phyloP scores from a whole-genome alignment of 2,797 vertebrate genomes.

The Thunnus albacares region DNA sequence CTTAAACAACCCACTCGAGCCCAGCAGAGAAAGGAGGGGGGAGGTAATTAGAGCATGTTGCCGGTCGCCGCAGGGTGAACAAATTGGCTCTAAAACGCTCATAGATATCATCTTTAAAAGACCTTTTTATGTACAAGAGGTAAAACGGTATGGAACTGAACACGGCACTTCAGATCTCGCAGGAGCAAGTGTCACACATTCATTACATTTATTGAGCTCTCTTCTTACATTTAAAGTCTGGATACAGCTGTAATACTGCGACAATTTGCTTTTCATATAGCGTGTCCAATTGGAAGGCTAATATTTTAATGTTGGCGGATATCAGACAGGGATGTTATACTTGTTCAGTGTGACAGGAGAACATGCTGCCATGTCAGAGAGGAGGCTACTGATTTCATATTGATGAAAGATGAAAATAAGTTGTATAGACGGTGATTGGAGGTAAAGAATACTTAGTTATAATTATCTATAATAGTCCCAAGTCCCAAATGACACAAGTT shows the following conservation, averaged over 20 bases:
- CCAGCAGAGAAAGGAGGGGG: slow-evolving; percentile 31
- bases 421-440: not conserved
- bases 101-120: slow-evolving; percentile 95
- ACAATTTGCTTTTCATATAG: slow-evolving; percentile 88
- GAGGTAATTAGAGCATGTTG: slow-evolving; percentile 89
- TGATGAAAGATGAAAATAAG: not conserved
- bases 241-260: slow-evolving; percentile 54
- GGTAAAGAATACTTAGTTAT: not conserved
- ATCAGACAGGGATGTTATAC: slow-evolving; percentile 80
- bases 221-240: slow-evolving; percentile 88
- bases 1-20: slow-evolving; percentile 75
- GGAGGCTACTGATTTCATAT: not conserved
- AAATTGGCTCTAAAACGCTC: slow-evolving; percentile 85
- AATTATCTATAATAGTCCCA: not conserved
- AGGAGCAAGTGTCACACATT: slow-evolving; percentile 88
- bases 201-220: slow-evolving; percentile 90
- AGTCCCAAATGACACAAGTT: not conserved
- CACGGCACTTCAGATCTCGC: slow-evolving; percentile 86
- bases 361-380: slow-evolving; percentile 17
- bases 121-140: slow-evolving; percentile 83
- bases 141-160: slow-evolving; percentile 82
- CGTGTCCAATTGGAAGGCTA: slow-evolving; percentile 90
- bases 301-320: slow-evolving; percentile 90
- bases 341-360: slow-evolving; percentile 31
- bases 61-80: slow-evolving; percentile 86